Base-by-base conservation (phyloP, 1,140 invertebrate species). In the Hestina assimilis region DNA sequence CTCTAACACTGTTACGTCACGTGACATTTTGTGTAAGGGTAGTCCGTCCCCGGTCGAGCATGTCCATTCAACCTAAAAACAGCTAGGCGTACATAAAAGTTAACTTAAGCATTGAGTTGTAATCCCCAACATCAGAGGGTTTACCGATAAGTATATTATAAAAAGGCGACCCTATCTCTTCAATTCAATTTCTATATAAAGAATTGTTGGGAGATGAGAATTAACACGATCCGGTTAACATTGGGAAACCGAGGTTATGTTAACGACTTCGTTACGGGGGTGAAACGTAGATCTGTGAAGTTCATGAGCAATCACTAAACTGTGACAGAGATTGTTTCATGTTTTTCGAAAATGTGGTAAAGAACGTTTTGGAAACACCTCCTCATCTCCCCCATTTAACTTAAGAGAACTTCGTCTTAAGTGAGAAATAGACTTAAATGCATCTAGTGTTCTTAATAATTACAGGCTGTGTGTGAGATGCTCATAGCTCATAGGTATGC, bases 181-280 rank as follows among this genome's bases (percentile, higher is more conserved):
- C 53, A 43, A 60, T 64, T 64, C 57, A 64, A 59, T 64, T 64
- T 55, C 33, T 52, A 54, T n/a, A n/a, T 24, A 26, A 51, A 46
- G 55, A 59, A 56, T 59, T 42, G 56, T 56, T 59, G 46, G 31
- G n/a, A 45, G 51, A 59, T 59, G 42, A 41, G 52, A 64, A 64
- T 64, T 64, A 64, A 59, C 48, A 47, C 48, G 43, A 26, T 48
- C 60, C 17, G 33, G 51, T 58, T 43, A 58, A 58, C 43, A 54
- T 47, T 17, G 47, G 40, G 38, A 28, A 24, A 19, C 35, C 29
- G 14, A 19, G 15, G 15, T 11, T 11, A 19, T 19, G 15, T 51
- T 51, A 53, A 43, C 51, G 51, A 43, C 15, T 17, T 43, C 24
- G 40, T 45, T 53, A 45, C n/a, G 33, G 15, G 14, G 1, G 33